Conservation (phyloP, 2,113 vertebrate species). For the Recurvirostra avosetta region DNA sequence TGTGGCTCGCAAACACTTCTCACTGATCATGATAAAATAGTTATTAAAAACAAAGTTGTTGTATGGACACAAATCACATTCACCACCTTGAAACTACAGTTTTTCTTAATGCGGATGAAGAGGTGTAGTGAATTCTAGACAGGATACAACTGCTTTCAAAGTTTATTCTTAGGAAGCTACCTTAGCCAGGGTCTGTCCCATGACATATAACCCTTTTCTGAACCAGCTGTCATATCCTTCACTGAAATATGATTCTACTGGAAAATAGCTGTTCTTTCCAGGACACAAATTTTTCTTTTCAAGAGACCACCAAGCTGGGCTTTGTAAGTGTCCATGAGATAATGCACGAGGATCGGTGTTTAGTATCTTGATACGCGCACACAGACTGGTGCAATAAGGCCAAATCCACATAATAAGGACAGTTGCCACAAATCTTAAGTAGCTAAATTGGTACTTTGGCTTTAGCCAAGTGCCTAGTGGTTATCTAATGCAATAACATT, state of each 20-base stretch:
- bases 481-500: conserved; percentile 46
- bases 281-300: neutral
- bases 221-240: neutral
- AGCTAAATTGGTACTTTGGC: neutral
- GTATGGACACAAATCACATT: neutral
- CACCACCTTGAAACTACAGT: neutral
- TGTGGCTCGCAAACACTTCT: neutral
- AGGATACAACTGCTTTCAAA: neutral
- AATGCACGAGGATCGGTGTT: neutral
- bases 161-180: neutral
- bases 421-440: conserved; percentile 1
- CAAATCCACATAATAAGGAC: neutral
- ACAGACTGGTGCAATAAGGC: neutral
- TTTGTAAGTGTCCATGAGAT: neutral
- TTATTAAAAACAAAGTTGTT: neutral
- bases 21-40: neutral
- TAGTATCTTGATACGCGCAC: neutral
- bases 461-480: conserved; percentile 2
- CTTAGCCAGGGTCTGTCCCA: neutral
- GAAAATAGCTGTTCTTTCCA: neutral
- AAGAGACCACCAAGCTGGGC: neutral
- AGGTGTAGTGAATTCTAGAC: neutral
- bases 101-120: neutral
- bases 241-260: neutral
- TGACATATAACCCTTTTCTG: neutral